Evolutionary conservation across 2,797 vertebrate genomes (phyloP), one percentile per base, ranked within the genome.

Genomic region (Thalassophryne amazonica): DNA sequence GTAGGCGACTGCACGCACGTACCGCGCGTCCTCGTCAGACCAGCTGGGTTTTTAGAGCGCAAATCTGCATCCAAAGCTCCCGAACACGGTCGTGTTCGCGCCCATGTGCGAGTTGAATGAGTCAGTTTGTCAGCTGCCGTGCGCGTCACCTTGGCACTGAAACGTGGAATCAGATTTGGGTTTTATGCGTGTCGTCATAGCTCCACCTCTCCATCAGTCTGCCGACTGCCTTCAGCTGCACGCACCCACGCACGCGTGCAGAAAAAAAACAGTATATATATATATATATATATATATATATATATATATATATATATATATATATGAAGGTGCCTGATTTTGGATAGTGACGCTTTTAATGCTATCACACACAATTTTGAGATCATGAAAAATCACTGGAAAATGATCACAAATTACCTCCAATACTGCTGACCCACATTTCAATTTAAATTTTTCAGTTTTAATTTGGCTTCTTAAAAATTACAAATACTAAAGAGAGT

Each of bases 141-240:
- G 71, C 48, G 60, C 64, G 69, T 83, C 73, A 69, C 72, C 47
- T 73, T 78, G 76, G 66, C 73, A 78, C 59, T 80, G 76, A 62
- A 54, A 27, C 20, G 45, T 56, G 39, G 69, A 67, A 70, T 56
- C 70, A 35, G 56, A 51, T 66, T 70, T 49, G 57, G 60, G 67
- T 68, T 82, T 85, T 87, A 83, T 80, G 80, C 77, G 77, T 47
- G 60, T 57, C 43, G 28, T 43, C 61, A 3, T 36, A 17, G 85
- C 86, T 78, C 84, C 88, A 60, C 87, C 88, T 83, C 76, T 63
- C 67, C 56, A 54, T 47, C 65, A 25, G 69, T 55, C 58, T 60
- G 36, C 52, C 35, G 14, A 50, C 42, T 62, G 38, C 39, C 54
- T 59, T 30, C 50, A 63, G 22, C 29, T 60, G 9, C 43, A 76